These are phyloP conservation scores for Shinisaurus crocodilurus DNA, from an alignment of 2,113 vertebrate species.

Conservation along the genomic window DNA sequence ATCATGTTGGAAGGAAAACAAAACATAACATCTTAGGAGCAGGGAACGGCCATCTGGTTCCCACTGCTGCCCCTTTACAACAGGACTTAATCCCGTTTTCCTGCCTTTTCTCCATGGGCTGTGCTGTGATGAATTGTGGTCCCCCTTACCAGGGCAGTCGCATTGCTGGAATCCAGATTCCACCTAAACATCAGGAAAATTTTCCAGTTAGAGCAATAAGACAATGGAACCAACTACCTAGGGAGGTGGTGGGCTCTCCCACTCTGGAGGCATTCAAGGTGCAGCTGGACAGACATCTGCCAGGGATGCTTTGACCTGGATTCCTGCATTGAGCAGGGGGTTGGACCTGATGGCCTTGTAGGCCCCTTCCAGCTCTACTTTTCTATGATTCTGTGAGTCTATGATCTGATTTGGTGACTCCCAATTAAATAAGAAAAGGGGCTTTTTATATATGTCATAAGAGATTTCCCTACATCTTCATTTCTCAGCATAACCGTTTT, in stretches of 20 bases:
- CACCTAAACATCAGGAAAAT: too few relatives aligned
- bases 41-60: slow-evolving; percentile 61
- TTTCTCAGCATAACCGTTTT: slow-evolving; percentile 61
- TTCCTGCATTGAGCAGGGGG: too few relatives aligned
- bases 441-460: slow-evolving; percentile 62
- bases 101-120: slow-evolving; percentile 65
- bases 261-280: too few relatives aligned
- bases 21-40: slow-evolving; percentile 45
- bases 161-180: too few relatives aligned
- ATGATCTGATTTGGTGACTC: slow-evolving; percentile 62
- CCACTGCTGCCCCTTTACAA: slow-evolving; percentile 60
- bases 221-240: too few relatives aligned
- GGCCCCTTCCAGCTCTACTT: too few relatives aligned
- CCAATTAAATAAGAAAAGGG: slow-evolving; percentile 64
- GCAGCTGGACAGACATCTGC: too few relatives aligned
- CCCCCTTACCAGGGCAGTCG: slow-evolving; percentile 53
- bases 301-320: too few relatives aligned
- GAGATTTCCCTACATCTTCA: slow-evolving; percentile 64
- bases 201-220: too few relatives aligned
- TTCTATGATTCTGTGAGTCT: too few relatives aligned
- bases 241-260: too few relatives aligned
- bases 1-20: slow-evolving; percentile 44
- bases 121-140: slow-evolving; percentile 57
- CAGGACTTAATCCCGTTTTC: slow-evolving; percentile 69
- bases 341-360: too few relatives aligned